Percentiles rank a stretch among this genome's conserved stretches.
Evolutionary conservation across 1,140 invertebrate species (phyloP).

Genomic region (Acromyrmex charruanus): DNA sequence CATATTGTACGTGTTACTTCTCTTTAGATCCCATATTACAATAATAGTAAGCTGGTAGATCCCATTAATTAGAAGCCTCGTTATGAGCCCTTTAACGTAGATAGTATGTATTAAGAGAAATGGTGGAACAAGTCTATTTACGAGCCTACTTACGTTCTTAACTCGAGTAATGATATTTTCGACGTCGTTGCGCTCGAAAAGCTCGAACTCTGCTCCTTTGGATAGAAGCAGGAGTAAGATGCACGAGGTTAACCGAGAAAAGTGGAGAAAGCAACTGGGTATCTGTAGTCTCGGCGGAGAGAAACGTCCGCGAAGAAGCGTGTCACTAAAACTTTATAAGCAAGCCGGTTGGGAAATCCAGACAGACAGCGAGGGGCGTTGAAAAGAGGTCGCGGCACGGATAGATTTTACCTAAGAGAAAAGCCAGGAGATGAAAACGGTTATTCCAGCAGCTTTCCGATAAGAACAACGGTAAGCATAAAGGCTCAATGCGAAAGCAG

Average conservation of each 20-base stretch:
- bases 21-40: background rate
- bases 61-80: background rate
- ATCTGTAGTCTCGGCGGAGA: background rate
- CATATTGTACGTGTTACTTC: background rate
- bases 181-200: conserved; percentile 27
- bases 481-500: background rate
- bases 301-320: background rate
- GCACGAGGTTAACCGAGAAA: conserved; percentile 7
- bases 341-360: conserved; percentile 5
- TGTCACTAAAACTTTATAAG: conserved; percentile 48
- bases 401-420: background rate
- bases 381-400: background rate
- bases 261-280: background rate
- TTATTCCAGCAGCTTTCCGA: background rate
- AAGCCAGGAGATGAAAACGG: background rate
- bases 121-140: background rate
- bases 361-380: background rate
- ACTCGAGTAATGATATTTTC: conserved; percentile 39
- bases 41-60: background rate
- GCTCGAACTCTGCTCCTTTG: conserved; percentile 7
- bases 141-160: background rate
- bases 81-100: background rate
- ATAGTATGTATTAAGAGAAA: background rate
- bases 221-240: background rate
- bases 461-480: background rate